A percentile compares a stretch with the other conserved stretches of the same genome.
These are phyloP conservation scores for Melanostoma mellinum DNA, from an alignment of 2,888 invertebrate genomes.

Conservation along the genomic window DNA sequence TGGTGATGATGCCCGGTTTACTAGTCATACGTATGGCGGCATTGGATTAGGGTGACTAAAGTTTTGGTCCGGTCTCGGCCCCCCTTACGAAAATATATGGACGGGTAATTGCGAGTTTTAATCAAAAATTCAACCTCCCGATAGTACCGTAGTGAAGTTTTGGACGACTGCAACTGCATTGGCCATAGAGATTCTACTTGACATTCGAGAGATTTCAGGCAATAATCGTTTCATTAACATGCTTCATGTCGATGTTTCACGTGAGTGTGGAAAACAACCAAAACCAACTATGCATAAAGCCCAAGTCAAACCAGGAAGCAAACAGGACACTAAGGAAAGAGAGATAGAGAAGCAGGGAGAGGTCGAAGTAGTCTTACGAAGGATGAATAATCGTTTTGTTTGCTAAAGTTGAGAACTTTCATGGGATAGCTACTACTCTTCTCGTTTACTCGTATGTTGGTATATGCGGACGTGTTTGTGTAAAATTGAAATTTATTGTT, in stretches of 20 bases:
- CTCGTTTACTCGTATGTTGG: background rate
- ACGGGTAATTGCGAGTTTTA: constrained; percentile 60
- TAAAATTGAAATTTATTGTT: constrained; percentile 72
- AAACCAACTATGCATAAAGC: constrained; percentile 5
- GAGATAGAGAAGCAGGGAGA: background rate
- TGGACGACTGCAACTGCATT: constrained; percentile 24
- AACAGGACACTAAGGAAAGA: constrained; percentile 18
- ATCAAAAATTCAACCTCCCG: constrained; percentile 53
- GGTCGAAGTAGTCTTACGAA: constrained; percentile 16
- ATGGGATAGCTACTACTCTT: constrained; percentile 21
- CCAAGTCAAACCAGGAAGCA: constrained; percentile 4
- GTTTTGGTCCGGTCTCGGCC: constrained; percentile 1
- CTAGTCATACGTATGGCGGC: constrained; percentile 30
- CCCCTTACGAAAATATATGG: background rate
- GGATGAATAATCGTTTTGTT: constrained; percentile 70
- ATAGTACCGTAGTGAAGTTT: constrained; percentile 33
- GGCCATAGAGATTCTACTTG: constrained; percentile 32
- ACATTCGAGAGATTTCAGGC: constrained; percentile 59
- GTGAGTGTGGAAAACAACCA: background rate
- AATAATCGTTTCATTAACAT: constrained; percentile 63
- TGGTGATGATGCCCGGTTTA: constrained; percentile 6
- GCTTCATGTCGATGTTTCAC: constrained; percentile 55
- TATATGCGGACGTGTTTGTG: constrained; percentile 66
- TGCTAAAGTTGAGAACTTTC: constrained; percentile 63
- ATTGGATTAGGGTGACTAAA: constrained; percentile 34